These are phyloP conservation scores for Pangasianodon gigas DNA, from an alignment of 2,113 vertebrate genomes.

Conservation along the genomic window DNA sequence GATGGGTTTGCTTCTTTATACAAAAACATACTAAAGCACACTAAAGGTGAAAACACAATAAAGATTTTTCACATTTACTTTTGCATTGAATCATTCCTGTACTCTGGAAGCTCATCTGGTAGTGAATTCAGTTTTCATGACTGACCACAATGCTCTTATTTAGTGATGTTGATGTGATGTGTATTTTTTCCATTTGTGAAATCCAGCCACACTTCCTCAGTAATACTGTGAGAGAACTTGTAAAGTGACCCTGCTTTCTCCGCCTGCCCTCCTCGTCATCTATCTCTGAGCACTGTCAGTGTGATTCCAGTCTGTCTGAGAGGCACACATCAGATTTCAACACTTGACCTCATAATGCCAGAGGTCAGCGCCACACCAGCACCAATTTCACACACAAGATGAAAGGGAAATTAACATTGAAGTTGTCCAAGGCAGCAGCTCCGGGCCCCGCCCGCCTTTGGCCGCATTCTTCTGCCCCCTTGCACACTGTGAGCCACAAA, in stretches of 20 bases:
- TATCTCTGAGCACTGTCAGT: conserved; percentile 48
- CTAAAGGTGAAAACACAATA: not conserved
- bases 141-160: not conserved
- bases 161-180: too few relatives aligned
- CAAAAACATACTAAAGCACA: conserved; percentile 6
- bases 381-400: conserved; percentile 69
- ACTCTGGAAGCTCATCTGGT: not conserved
- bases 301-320: conserved; percentile 50
- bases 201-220: not conserved
- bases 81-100: not conserved
- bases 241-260: conserved; percentile 34
- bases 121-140: not conserved
- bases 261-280: conserved; percentile 37
- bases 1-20: conserved; percentile 29
- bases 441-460: conserved; percentile 41
- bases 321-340: conserved; percentile 62
- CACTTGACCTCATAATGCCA: conserved; percentile 66
- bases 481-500: conserved; percentile 51
- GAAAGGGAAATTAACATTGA: conserved; percentile 66
- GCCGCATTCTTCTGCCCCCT: conserved; percentile 42
- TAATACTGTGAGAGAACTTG: conserved; percentile 37
- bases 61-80: not conserved
- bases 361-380: conserved; percentile 61
- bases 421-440: conserved; percentile 54
- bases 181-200: conserved; percentile 10